Evolutionary conservation across 2,113 vertebrate genomes (phyloP).

Genomic region (Sinocyclocheilus anophthalmus): DNA sequence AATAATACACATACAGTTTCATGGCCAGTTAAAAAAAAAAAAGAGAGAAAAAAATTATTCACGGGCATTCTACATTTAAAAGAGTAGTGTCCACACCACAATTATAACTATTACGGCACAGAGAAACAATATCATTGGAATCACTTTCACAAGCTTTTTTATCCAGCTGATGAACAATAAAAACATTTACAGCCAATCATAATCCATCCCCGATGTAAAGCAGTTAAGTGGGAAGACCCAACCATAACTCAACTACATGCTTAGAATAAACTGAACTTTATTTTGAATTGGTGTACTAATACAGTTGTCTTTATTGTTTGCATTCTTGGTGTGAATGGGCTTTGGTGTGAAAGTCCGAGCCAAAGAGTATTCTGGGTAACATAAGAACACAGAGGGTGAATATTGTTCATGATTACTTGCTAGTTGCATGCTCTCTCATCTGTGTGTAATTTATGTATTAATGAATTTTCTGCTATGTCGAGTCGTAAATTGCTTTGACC

Average conservation of each 20-base stretch:
- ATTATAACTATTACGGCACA: too few relatives aligned
- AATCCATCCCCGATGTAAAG: background rate
- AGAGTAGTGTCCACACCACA: too few relatives aligned
- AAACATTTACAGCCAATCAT: background rate
- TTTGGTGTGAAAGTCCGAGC: background rate
- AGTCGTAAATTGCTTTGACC: slow-evolving; percentile 41
- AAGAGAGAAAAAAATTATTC: too few relatives aligned
- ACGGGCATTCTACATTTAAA: background rate
- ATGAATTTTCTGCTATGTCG: slow-evolving; percentile 5
- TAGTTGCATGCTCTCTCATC: background rate
- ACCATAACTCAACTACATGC: too few relatives aligned
- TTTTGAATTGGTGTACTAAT: background rate
- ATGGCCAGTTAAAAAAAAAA: too few relatives aligned
- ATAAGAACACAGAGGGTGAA: background rate
- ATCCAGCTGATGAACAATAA: background rate
- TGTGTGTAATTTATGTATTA: slow-evolving; percentile 19
- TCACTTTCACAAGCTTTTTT: background rate
- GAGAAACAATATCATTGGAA: background rate
- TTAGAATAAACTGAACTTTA: background rate
- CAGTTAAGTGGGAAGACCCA: too few relatives aligned
- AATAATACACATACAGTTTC: too few relatives aligned
- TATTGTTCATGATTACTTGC: background rate
- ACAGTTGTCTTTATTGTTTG: too few relatives aligned
- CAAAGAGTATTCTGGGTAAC: background rate
- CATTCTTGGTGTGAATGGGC: background rate